Evolutionary conservation across 1,140 invertebrate genomes (phyloP), one percentile per base, ranked within the genome.

Genomic region (Ectropis grisescens): DNA sequence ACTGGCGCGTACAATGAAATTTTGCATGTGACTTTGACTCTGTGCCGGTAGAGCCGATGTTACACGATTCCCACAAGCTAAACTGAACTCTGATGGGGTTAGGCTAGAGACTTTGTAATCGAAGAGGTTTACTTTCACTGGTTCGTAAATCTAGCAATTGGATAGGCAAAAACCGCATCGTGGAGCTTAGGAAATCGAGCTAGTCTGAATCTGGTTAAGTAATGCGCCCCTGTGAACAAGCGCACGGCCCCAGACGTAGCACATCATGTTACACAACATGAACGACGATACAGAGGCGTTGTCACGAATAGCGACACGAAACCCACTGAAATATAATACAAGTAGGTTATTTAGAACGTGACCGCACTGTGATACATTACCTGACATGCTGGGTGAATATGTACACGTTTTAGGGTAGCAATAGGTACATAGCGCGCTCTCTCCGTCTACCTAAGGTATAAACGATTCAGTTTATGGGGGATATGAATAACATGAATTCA

Each of bases 1-100:
- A 67, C 58, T 67, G 62, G 50, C 54, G 69, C 66, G 54, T 70
- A 52, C 53, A 41, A 50, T 53, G 49, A 58, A 66, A 55, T 56
- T 16, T 19, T 41, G 40, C 23, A 28, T 19, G 16, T n/a, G n/a
- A n/a, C n/a, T n/a, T n/a, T n/a, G n/a, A n/a, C n/a, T n/a, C n/a
- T n/a, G n/a, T n/a, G n/a, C n/a, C n/a, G n/a, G n/a, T n/a, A n/a
- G n/a, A n/a, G n/a, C n/a, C n/a, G n/a, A n/a, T n/a, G n/a, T n/a
- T n/a, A 16, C 7, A 10, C 19, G 32, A 34, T 14, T 38, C 27
- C 33, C 33, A 27, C n/a, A n/a, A n/a, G n/a, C n/a, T n/a, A n/a
- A n/a, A n/a, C n/a, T n/a, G n/a, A n/a, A n/a, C n/a, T n/a, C n/a
- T n/a, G n/a, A n/a, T n/a, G n/a, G n/a, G n/a, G n/a, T n/a, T n/a